Evolutionary conservation across 2,113 vertebrate genomes (phyloP), one percentile per base, ranked within the genome.

Genomic region (Mobula hypostoma): DNA sequence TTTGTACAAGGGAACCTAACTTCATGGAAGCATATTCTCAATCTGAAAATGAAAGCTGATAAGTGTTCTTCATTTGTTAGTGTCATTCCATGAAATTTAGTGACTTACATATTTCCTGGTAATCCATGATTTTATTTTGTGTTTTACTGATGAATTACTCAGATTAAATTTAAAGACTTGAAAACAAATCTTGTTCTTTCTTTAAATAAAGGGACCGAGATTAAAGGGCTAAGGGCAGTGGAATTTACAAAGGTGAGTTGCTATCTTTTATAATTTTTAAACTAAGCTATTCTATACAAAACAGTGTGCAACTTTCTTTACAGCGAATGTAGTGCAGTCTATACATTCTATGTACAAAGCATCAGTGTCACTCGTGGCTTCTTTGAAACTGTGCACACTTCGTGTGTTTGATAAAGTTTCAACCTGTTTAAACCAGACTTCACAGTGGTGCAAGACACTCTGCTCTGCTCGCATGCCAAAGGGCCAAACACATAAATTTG

Each of bases 211-310:
- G 96, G 96, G 94, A 96, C 96, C 80, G 98, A 98, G 95, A 97
- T 97, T 95, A 97, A 97, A 91, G 98, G 98, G 95, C 94, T 97
- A 95, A 97, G 99, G 95, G 98, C 97, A 27, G 97, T 99, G 1
- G 98, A 98, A 97, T 97, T 99, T 95, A 98, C 97, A 72, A 99
- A 99, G 97, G 98, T 98, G 96, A 96, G 94, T 95, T 68, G 68
- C 15, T 74, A 11, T 66, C 19, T 74, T 24, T 74, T 74, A 74
- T 21, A 2, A 21, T 74, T 74, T 70, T 7, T 15, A 11, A 70
- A 70, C 3, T 5, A 74, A 74, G 21, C 72, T 74, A 24, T 74
- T 21, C 21, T 21, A 74, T 21, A 74, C 72, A 70, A 70, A 70
- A 70, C 11, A 70, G 11, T 70, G 68, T 17, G 21, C 27, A 19